Conservation (phyloP, 1,140 invertebrate species). For the Zaprionus taronus region DNA sequence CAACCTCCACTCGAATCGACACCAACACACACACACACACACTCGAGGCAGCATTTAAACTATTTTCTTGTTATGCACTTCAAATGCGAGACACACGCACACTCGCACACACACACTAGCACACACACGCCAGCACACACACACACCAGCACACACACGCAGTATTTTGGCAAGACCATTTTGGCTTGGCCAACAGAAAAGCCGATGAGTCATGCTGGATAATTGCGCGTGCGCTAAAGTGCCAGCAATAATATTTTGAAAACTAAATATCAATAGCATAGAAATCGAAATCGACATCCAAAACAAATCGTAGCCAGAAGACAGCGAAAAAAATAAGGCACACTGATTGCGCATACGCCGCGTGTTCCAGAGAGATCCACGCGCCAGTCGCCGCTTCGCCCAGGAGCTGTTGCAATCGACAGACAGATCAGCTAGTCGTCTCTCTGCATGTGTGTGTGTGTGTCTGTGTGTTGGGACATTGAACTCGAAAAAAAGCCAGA, state of each 20-base stretch:
- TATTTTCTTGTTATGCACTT: slow-evolving; percentile 78
- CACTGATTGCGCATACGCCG: slow-evolving; percentile 59
- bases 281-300: slow-evolving; percentile 28
- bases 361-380: slow-evolving; percentile 76
- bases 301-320: slow-evolving; percentile 32
- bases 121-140: slow-evolving; percentile 5
- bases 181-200: slow-evolving; percentile 57
- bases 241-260: slow-evolving; percentile 64
- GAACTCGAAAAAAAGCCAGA: slow-evolving; percentile 71
- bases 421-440: not conserved
- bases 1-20: slow-evolving; percentile 70
- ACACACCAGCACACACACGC: slow-evolving; percentile 14
- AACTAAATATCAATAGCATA: slow-evolving; percentile 58
- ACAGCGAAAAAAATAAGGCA: not conserved
- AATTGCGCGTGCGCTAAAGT: slow-evolving; percentile 71
- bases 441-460: slow-evolving; percentile 1
- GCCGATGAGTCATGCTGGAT: slow-evolving; percentile 75
- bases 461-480: slow-evolving; percentile 65
- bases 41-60: slow-evolving; percentile 60
- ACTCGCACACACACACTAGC: not conserved
- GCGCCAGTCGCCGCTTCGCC: not conserved
- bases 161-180: slow-evolving; percentile 62
- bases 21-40: slow-evolving; percentile 60
- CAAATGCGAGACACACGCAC: slow-evolving; percentile 38
- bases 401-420: too few species aligned